Evolutionary conservation across 1,140 invertebrate species (phyloP), one percentile per base, ranked within the genome.

Genomic region (Rhyacophila brunnea): DNA sequence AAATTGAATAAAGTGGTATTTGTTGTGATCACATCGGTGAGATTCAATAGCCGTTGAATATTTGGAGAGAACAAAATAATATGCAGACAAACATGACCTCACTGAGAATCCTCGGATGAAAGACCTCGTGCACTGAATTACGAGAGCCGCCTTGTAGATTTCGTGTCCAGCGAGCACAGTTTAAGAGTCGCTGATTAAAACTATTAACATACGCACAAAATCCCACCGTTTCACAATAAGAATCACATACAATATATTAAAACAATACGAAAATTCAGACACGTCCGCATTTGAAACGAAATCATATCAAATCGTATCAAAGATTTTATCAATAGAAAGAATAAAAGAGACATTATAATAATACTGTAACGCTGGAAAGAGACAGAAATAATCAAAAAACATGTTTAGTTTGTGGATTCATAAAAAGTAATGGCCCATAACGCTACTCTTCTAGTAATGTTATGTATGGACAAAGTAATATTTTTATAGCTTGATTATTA

Each of bases 381-480:
- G 23, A 28, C 9, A 13, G 36, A 32, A 32, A 55, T 44, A 55
- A 28, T 44, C 15, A 34, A n/a, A 45, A 46, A 55, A 17, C 32
- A 20, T 19, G 14, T 32, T 40, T 28, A 17, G 18, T 19, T 40
- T 55, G 40, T 15, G 44, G 44, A 46, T 28, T 5, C 46, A 58
- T 50, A 58, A 58, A 50, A 51, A 58, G 56, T 58, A 58, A 58
- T 58, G 56, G 36, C n/a, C 56, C 56, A 50, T 50, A 44, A 58
- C 56, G 56, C 56, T 50, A 49, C 56, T 47, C 49, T 20, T 50
- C 5, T 7, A 35, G 23, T 9, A 28, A 28, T 28, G 23, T 28
- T 5, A 5, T 28, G 9, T 28, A 28, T n/a, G 32, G 15, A 43
- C 55, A 48, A 58, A 58, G 46, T 58, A 58, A 58, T 58, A 58